A percentile compares a stretch with the other conserved stretches of the same genome.
phyloP scores from a whole-genome alignment of 2,888 invertebrate genomes.

The Drosophila atripex region DNA sequence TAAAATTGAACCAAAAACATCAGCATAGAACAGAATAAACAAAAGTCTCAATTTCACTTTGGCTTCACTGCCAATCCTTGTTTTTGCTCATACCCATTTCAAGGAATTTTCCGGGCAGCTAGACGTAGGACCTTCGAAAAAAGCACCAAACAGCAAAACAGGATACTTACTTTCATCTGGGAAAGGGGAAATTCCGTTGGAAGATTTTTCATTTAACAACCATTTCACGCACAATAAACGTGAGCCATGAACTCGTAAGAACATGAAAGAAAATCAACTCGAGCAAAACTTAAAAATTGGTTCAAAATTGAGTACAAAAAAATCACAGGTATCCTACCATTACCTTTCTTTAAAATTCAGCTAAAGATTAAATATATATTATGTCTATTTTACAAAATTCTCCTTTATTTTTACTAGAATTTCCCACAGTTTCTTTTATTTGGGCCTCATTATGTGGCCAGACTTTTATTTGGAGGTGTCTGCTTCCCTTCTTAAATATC shows the following conservation, averaged over 20 bases:
- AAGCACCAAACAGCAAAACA: background rate
- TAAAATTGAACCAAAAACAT: conserved; percentile 7
- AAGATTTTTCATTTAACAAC: conserved; percentile 13
- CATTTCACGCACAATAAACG: conserved; percentile 36
- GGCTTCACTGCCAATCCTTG: conserved; percentile 6
- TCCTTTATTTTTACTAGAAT: background rate
- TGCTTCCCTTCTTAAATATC: background rate
- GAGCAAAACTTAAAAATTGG: background rate
- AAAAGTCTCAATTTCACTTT: conserved; percentile 18
- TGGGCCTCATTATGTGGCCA: background rate
- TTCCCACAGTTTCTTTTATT: no score
- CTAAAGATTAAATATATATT: background rate
- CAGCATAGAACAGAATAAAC: conserved; percentile 18
- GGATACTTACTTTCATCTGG: background rate
- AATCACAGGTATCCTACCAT: background rate
- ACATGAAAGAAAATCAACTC: background rate
- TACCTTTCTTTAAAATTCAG: background rate
- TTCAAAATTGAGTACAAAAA: background rate
- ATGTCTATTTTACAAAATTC: background rate
- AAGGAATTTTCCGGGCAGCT: conserved; percentile 18
- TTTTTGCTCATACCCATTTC: conserved; percentile 1
- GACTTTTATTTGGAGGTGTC: background rate
- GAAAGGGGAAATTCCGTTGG: background rate
- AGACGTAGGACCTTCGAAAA: background rate
- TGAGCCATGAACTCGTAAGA: background rate